Evolutionary conservation across 1,140 invertebrate species (phyloP), one percentile per base, ranked within the genome.

Genomic region (Leptonema lineaticorne): DNA sequence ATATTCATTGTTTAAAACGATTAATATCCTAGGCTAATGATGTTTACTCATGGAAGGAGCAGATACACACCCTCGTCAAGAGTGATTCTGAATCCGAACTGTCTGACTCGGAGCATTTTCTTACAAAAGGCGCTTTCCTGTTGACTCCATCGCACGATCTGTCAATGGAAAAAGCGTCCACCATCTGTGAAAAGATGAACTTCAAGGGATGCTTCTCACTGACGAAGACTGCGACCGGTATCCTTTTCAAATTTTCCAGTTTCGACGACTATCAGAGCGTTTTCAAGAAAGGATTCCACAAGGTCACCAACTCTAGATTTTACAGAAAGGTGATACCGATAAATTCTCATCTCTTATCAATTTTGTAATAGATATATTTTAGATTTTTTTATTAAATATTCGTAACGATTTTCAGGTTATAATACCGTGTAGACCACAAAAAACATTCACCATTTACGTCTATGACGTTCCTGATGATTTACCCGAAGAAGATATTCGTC

Each of bases 131-230:
- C 41, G 90, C 91, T n/a, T 93, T 93, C 78, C 85, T 93, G 46
- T 80, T 93, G 64, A 93, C 91, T 46, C 91, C 91, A 24, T 91
- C 90, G 60, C 89, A 92, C 78, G 91, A 92, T 74, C 82, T 93
- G 67, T 92, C 87, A 74, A 87, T 92, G 84, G 91, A 93, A 78
- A 90, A 91, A 72, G 91, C 91, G 0, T 89, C 89, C n/a, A 85
- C 89, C 73, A 92, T 93, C 72, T 92, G 90, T 78, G 91, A 93
- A 81, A 92, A 92, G 79, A 91, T 93, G 87, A 90, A 90, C 80
- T 92, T 92, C 78, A 89, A 90, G 72, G 90, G 90, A 30, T 89
- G 89, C 74, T 92, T 92, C 81, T 91, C 89, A 68, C 82, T 93
- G 72, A 92, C 91, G 45, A 92, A 91, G 82, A 93, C 91, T 0